These are phyloP conservation scores for Alentia gelatinosa DNA, from an alignment of 2,888 invertebrate species.

Conservation along the genomic window DNA sequence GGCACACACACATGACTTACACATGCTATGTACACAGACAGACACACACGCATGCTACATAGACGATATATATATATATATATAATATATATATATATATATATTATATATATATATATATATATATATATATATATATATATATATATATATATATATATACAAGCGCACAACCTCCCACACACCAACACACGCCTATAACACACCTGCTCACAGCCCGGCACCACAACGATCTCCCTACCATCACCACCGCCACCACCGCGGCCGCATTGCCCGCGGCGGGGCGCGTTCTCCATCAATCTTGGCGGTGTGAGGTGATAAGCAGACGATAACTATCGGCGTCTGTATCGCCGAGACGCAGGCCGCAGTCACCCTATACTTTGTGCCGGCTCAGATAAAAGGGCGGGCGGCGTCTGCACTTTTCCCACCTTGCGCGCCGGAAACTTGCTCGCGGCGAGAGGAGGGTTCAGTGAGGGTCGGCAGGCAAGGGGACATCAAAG, in stretches of 20 bases:
- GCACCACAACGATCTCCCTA: too few relatives aligned
- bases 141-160: too few relatives aligned
- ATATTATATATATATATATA: too few relatives aligned
- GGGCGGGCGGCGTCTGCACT: neutral
- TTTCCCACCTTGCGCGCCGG: conserved; percentile 22
- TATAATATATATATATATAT: too few relatives aligned
- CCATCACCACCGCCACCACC: neutral
- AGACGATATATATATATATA: too few relatives aligned
- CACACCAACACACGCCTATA: too few relatives aligned
- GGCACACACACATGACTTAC: too few relatives aligned
- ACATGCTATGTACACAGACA: too few relatives aligned
- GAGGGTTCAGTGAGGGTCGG: conserved; percentile 14
- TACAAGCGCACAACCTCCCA: too few relatives aligned
- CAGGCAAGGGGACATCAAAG: neutral
- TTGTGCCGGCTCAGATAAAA: neutral
- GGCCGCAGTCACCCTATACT: conserved; percentile 12
- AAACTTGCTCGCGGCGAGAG: neutral
- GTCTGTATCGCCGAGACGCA: neutral
- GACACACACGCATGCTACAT: too few relatives aligned
- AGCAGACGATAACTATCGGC: conserved; percentile 2
- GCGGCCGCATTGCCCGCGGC: neutral
- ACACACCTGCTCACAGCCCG: neutral
- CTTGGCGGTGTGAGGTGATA: conserved; percentile 12
- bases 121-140: too few relatives aligned
- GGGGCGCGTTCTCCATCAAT: neutral